Base-by-base conservation (phyloP, 2,888 invertebrate genomes). In the Chouioia cunea region DNA sequence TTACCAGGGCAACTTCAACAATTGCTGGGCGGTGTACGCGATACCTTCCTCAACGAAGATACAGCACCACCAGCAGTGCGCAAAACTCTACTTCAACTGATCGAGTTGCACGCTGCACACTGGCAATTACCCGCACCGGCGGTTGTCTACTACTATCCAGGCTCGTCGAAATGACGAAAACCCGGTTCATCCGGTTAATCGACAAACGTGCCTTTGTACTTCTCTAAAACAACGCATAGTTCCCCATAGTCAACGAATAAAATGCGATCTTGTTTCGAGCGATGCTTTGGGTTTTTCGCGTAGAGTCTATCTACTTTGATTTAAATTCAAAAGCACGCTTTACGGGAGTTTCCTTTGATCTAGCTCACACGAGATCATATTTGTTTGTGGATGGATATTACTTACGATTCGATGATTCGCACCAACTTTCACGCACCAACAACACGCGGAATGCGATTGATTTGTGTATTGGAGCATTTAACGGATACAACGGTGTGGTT, bases 111-210 rank as follows among this genome's bases (percentile, higher is more conserved):
- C 86, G 96, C 96, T 1, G 93, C 94, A 0, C 92, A 93, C 85
- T 97, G 96, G 96, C 94, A 95, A 84, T 89, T 97, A 76, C 93
- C 95, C 20, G 95, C 95, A 67, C 93, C 94, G 59, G 94, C 96
- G 3, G 93, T 96, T 65, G 90, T 95, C 68, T 97, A 96, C 86
- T 97, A 97, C 87, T 93, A 93, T 86, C 93, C 93, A 2, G 82
- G 83, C 46, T 79, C 84, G n/a, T 78, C 80, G n/a, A 84, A 83
- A 77, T 84, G 77, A 81, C 76, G 48, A 52, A n/a, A 15, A 15
- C 50, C 48, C 48, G 18, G 18, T 8, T 48, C 1, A 50, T 4
- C 18, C 2, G 18, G 14, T 44, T 6, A 18, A 43, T 1, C 57
- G 12, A 22, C 46, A 22, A 23, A 6, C 16, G 22, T 50, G 57